Conservation (phyloP, 2,113 vertebrate genomes). For the mouse (Mus musculus) region GRCm39 chr13:29617001-29617500, state of each 20-base stretch:
- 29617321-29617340: not conserved
- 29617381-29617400: not conserved
- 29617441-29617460: not conserved
- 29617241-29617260: not conserved
- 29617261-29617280: not conserved
- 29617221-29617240: not conserved
- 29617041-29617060: accelerated
- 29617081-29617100: not conserved
- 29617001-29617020: not conserved
- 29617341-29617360: not conserved
- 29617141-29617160: not conserved
- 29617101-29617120: accelerated
- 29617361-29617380: not conserved
- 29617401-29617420: not conserved
- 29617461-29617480: not conserved
- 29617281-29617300: not conserved
- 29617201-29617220: not conserved
- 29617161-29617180: not conserved
- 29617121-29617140: accelerated
- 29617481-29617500: not conserved
- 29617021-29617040: not conserved
- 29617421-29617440: not conserved
- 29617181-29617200: not conserved
- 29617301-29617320: not conserved
- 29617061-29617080: not conserved